A percentile compares a stretch with the other conserved stretches of the same genome.
Conservation (phyloP, 2,113 vertebrate species). For the Sebastes schlegelii region DNA sequence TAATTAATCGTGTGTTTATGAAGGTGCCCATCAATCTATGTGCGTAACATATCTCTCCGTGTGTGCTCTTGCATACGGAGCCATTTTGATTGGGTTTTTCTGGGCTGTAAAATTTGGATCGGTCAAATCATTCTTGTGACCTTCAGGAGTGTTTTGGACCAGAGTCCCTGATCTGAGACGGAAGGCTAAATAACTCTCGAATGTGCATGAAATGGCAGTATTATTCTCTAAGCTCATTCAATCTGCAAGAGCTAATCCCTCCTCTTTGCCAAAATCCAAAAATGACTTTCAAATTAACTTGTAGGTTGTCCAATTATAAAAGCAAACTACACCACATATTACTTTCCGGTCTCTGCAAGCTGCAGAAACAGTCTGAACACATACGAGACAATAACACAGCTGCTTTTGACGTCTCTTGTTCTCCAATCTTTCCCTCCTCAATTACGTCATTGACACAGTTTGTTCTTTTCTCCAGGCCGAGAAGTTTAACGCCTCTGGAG, state of each 20-base stretch:
- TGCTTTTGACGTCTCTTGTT: conserved; percentile 16
- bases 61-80: conserved; percentile 20
- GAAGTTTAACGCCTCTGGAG: conserved; percentile 89
- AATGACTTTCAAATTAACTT: conserved; percentile 76
- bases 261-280: conserved; percentile 64
- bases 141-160: conserved; percentile 64
- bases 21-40: conserved; percentile 29
- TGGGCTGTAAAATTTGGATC: conserved; percentile 61
- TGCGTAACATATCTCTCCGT: not conserved
- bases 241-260: conserved; percentile 71
- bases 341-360: conserved; percentile 38
- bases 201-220: conserved; percentile 66
- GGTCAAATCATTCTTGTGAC: conserved; percentile 60
- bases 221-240: conserved; percentile 74
- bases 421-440: conserved; percentile 13
- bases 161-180: conserved; percentile 55
- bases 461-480: conserved; percentile 85
- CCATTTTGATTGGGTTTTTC: conserved; percentile 52
- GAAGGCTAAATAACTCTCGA: conserved; percentile 65
- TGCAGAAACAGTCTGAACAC: conserved; percentile 21
- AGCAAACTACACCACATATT: conserved; percentile 53
- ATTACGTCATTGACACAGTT: conserved; percentile 38
- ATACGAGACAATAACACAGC: conserved; percentile 19
- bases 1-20: conserved; percentile 46
- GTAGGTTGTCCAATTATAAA: conserved; percentile 71